These are phyloP conservation scores for Spinus olivaceus DNA, from an alignment of 2,797 vertebrate genomes.

Conservation along the genomic window DNA sequence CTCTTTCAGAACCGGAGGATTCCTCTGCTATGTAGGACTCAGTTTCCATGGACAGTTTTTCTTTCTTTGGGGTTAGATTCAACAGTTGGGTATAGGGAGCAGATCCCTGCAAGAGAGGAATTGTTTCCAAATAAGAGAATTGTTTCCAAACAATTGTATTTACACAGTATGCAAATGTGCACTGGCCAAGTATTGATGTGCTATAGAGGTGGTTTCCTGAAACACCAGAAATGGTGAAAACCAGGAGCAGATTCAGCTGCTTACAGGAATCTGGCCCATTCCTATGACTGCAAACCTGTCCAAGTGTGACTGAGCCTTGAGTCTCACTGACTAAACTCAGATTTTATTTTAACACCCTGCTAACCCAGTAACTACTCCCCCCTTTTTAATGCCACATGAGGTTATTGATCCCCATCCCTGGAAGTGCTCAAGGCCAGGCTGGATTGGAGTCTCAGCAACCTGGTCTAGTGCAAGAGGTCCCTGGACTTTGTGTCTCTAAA, in stretches of 20 bases:
- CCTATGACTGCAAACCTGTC: background rate
- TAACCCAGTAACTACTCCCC: background rate
- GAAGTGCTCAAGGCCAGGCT: background rate
- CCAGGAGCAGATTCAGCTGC: background rate
- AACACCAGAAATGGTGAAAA: background rate
- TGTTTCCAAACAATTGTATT: background rate
- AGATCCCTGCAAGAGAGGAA: accelerated
- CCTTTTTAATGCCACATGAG: background rate
- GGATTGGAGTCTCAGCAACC: background rate
- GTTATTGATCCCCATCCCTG: background rate
- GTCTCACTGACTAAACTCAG: background rate
- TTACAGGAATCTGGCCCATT: background rate
- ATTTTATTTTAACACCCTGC: background rate
- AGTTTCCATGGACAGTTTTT: background rate
- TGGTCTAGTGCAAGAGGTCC: background rate
- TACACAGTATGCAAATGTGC: background rate
- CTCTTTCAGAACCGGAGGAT: background rate
- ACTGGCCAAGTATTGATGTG: accelerated
- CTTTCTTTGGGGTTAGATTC: background rate
- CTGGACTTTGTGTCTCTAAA: background rate
- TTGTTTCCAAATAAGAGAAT: background rate
- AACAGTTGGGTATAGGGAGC: background rate
- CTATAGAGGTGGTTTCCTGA: background rate
- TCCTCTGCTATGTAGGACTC: background rate
- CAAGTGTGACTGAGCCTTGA: background rate